Evolutionary conservation across 1,140 invertebrate species (phyloP).

Genomic region (Lordiphosa collinella): DNA sequence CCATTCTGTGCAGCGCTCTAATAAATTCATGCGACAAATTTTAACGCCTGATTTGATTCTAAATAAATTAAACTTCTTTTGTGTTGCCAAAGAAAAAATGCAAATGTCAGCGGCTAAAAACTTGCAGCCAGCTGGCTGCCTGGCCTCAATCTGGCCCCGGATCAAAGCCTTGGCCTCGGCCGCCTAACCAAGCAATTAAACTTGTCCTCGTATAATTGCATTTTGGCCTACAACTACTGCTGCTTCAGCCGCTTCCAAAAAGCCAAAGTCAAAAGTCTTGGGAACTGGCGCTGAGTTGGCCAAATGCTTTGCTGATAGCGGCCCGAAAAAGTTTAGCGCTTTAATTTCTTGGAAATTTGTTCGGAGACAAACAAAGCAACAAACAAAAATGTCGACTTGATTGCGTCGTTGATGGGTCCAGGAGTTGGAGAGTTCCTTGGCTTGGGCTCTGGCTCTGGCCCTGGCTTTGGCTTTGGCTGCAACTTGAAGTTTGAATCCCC

Average conservation of each 20-base stretch:
- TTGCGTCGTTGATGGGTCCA: constrained; percentile 65
- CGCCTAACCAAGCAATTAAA: constrained; percentile 45
- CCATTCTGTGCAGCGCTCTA: neutral
- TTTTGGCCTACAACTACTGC: constrained; percentile 18
- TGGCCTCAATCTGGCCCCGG: neutral
- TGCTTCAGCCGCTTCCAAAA: neutral
- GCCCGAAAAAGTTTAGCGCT: constrained; percentile 69
- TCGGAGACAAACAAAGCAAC: constrained; percentile 63
- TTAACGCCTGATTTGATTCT: constrained; percentile 31
- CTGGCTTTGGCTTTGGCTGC: constrained; percentile 23
- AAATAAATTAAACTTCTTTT: constrained; percentile 20
- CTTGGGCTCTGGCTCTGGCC: constrained; percentile 19
- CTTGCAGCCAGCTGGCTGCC: constrained; percentile 4
- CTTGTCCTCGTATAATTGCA: constrained; percentile 47
- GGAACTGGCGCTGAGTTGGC: constrained; percentile 55
- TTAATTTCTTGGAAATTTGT: constrained; percentile 77
- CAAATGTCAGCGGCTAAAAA: constrained; percentile 21
- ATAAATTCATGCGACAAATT: constrained; percentile 6
- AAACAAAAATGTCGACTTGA: constrained; percentile 78
- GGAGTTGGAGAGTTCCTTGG: constrained; percentile 9
- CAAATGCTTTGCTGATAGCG: constrained; percentile 73
- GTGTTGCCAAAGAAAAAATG: constrained; percentile 2
- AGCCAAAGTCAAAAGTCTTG: constrained; percentile 65
- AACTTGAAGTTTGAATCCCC: constrained; percentile 72
- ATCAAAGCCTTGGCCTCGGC: constrained; percentile 12